A percentile compares a stretch with the other conserved stretches of the same genome.
Evolutionary conservation across 2,113 vertebrate genomes (phyloP).

Genomic region (mouse (Mus musculus)): DNA sequence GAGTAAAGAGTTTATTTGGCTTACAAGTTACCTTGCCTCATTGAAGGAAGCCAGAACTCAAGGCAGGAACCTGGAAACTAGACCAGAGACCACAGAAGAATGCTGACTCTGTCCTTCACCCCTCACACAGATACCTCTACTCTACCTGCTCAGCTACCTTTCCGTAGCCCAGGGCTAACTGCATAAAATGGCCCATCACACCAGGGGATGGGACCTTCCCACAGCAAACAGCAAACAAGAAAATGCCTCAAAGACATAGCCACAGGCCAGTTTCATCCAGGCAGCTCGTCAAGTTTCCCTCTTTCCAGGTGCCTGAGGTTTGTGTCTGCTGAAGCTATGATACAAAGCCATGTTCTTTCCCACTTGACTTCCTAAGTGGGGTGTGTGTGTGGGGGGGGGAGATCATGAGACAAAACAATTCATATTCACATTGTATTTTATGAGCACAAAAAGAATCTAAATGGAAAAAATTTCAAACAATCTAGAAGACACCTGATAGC

Average conservation of each 20-base stretch:
- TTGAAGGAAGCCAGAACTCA: neutral
- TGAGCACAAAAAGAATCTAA: slow-evolving; percentile 17
- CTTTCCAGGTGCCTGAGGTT: neutral
- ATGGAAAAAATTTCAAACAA: neutral
- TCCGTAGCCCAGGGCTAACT: neutral
- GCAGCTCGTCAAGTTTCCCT: neutral
- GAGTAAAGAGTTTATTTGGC: neutral
- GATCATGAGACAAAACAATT: slow-evolving; percentile 20
- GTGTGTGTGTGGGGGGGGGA: too few relatives aligned
- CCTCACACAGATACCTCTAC: neutral
- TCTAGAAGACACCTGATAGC: slow-evolving; percentile 47
- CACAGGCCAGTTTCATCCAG: neutral
- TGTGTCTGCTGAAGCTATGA: neutral
- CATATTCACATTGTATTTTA: slow-evolving; percentile 29
- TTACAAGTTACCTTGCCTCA: neutral
- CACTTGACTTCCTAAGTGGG: neutral
- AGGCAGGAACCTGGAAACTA: neutral
- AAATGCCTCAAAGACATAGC: neutral
- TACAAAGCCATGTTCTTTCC: neutral
- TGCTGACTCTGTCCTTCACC: too few relatives aligned
- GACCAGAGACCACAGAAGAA: neutral
- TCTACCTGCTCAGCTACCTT: neutral
- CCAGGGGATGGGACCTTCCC: neutral
- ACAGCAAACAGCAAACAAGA: neutral
- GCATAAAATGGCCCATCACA: neutral